A percentile compares a stretch with the other conserved stretches of the same genome.
phyloP scores from a whole-genome alignment of 2,113 vertebrate genomes.

The Catagonus wagneri region DNA sequence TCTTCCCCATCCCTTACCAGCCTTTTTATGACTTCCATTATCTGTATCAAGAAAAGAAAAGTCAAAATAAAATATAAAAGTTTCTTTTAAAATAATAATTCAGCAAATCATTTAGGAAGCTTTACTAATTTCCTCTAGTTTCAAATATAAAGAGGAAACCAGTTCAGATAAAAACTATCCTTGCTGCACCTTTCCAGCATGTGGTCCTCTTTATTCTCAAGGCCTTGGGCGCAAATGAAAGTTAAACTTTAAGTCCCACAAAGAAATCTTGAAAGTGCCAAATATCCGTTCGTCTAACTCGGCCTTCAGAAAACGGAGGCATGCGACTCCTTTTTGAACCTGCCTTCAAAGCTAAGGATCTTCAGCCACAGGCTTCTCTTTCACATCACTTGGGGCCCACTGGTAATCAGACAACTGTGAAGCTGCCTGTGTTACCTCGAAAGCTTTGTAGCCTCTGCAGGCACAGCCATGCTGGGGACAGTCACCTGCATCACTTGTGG shows the following conservation, averaged over 20 bases:
- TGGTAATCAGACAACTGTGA: conserved; percentile 48
- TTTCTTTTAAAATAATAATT: conserved; percentile 29
- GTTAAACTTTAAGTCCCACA: conserved; percentile 68
- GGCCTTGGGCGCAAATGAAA: conserved; percentile 63
- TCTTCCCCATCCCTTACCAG: not conserved
- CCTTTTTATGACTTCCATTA: conserved; percentile 18
- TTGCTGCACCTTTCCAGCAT: conserved; percentile 8
- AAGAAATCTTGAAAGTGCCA: conserved; percentile 69
- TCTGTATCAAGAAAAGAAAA: not conserved
- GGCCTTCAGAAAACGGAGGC: conserved; percentile 46
- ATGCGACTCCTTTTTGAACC: conserved; percentile 62
- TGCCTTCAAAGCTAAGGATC: conserved; percentile 67
- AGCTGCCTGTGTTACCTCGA: not conserved
- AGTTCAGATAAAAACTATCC: conserved; percentile 47
- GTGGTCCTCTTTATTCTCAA: conserved; percentile 53
- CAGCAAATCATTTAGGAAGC: conserved; percentile 18
- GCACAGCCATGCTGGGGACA: not conserved
- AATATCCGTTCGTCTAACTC: conserved; percentile 69
- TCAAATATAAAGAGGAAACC: conserved; percentile 44
- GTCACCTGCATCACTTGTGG: not conserved
- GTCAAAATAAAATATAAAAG: conserved; percentile 45
- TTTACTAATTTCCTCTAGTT: conserved; percentile 26
- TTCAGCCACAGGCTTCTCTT: conserved; percentile 33
- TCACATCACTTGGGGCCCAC: conserved; percentile 53
- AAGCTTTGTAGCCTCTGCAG: not conserved